These are phyloP conservation scores for Phaenicophaeus curvirostris DNA, from an alignment of 2,797 vertebrate species.

Conservation along the genomic window DNA sequence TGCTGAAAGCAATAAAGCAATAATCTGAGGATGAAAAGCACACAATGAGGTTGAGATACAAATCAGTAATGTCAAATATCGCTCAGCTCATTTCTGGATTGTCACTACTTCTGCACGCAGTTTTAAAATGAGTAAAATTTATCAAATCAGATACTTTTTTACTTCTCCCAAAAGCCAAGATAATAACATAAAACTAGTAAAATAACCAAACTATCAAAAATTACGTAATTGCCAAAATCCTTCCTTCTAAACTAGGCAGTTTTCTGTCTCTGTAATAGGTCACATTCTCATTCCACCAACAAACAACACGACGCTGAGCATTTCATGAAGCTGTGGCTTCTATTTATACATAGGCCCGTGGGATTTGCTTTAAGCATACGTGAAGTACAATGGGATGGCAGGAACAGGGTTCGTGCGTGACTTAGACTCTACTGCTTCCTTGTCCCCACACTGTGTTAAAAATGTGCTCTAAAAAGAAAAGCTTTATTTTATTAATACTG, in stretches of 20 bases:
- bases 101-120: neutral
- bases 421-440: neutral
- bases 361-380: neutral
- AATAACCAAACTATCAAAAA: neutral
- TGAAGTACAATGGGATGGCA: neutral
- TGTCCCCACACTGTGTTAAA: neutral
- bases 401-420: neutral
- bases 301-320: neutral
- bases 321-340: neutral
- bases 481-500: neutral
- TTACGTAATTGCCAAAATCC: neutral
- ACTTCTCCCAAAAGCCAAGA: neutral
- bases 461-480: neutral
- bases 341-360: neutral
- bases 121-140: neutral
- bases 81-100: neutral
- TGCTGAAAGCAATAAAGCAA: neutral
- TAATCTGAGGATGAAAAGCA: neutral
- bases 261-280: neutral
- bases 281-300: neutral
- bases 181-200: neutral
- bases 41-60: neutral
- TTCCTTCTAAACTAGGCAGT: neutral
- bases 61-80: neutral
- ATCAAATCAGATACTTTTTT: neutral